Conservation (phyloP, 2,888 invertebrate genomes). For the Chrysotoxum bicinctum region DNA sequence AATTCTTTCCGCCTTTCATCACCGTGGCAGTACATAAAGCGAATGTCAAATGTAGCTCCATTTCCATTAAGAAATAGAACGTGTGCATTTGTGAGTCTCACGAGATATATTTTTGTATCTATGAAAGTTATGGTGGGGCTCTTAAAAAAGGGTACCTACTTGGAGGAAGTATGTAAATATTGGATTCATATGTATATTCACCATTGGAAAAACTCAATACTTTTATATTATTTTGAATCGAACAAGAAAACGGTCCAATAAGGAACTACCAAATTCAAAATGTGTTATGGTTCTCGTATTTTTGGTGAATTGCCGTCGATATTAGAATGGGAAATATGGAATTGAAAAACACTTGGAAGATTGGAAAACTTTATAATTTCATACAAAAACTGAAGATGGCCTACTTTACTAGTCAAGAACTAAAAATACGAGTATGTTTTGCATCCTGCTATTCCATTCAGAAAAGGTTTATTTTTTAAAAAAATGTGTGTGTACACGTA, state of each 20-base stretch:
- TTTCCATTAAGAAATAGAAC: slow-evolving; percentile 54
- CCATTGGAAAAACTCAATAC: neutral
- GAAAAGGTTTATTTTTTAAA: no score
- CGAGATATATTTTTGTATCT: slow-evolving; percentile 25
- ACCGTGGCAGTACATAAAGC: slow-evolving; percentile 25
- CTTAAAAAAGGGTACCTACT: slow-evolving; percentile 16
- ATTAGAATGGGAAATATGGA: neutral
- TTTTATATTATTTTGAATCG: neutral
- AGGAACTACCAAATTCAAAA: neutral
- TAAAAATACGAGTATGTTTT: no score
- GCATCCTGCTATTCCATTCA: no score
- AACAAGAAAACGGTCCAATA: neutral
- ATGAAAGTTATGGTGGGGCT: slow-evolving; percentile 9
- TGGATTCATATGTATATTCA: neutral
- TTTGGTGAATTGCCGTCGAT: neutral
- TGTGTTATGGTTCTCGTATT: neutral
- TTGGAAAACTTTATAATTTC: neutral
- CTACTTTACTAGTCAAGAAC: no score
- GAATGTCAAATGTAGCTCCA: slow-evolving; percentile 46
- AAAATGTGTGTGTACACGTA: no score
- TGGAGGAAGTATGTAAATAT: slow-evolving; percentile 8
- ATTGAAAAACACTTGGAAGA: neutral
- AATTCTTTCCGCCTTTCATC: slow-evolving; percentile 47
- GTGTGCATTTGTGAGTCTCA: slow-evolving; percentile 54
- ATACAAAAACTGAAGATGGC: no score